Conservation (phyloP, 2,888 invertebrate genomes). For the Yponomeuta evonymella region DNA sequence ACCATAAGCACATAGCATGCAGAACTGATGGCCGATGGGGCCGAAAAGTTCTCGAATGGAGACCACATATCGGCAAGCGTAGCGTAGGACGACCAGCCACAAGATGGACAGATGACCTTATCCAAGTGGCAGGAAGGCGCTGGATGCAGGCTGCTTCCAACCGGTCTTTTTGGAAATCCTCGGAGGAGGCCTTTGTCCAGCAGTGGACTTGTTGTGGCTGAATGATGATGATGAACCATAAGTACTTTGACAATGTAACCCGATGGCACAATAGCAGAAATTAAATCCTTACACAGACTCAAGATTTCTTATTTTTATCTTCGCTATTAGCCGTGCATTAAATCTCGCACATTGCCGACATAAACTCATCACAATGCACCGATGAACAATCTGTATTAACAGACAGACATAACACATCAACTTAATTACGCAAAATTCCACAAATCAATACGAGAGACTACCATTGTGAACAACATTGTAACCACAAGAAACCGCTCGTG, state of each 20-base stretch:
- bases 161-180: too few species aligned
- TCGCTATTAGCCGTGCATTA: slow-evolving; percentile 56
- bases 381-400: slow-evolving; percentile 39
- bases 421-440: slow-evolving; percentile 70
- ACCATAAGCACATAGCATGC: neutral
- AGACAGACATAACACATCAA: slow-evolving; percentile 45
- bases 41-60: too few species aligned
- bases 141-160: too few species aligned
- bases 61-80: too few species aligned
- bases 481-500: neutral
- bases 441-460: slow-evolving; percentile 44
- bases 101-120: too few species aligned
- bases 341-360: slow-evolving; percentile 45
- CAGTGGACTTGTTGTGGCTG: too few species aligned
- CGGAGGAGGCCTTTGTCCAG: too few species aligned
- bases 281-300: slow-evolving; percentile 17
- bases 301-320: slow-evolving; percentile 30
- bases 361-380: slow-evolving; percentile 26
- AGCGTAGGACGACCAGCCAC: too few species aligned
- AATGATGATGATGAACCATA: too few species aligned
- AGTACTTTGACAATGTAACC: neutral
- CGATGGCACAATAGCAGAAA: neutral
- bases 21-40: too few species aligned
- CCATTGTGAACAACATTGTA: slow-evolving; percentile 19
- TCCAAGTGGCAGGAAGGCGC: too few species aligned